Evolutionary conservation across 2,113 vertebrate species (phyloP).

Genomic region (Sylvia atricapilla): DNA sequence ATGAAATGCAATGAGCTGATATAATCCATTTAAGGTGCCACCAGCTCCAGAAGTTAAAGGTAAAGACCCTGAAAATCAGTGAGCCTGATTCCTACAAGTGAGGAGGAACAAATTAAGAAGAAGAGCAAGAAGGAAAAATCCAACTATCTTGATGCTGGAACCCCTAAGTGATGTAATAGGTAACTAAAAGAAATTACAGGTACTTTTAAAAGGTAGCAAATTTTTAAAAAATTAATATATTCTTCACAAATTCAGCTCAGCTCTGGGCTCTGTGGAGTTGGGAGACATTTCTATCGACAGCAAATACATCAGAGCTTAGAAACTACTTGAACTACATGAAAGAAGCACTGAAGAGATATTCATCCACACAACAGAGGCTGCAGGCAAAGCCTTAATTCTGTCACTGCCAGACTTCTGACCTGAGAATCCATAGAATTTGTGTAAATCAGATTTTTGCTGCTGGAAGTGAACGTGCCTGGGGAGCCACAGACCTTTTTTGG

Average conservation of each 20-base stretch:
- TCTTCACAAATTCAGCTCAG: background rate
- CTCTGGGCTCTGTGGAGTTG: background rate
- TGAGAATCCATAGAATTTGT: background rate
- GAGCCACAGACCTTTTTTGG: background rate
- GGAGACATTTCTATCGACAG: background rate
- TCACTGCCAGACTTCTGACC: background rate
- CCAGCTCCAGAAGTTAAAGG: background rate
- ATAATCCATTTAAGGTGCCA: background rate
- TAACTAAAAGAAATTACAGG: background rate
- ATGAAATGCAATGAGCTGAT: background rate
- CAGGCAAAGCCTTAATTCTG: background rate
- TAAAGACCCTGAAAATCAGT: background rate
- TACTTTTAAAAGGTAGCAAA: background rate
- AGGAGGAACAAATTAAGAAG: background rate
- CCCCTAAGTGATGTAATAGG: background rate
- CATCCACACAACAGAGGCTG: background rate
- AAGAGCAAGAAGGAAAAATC: background rate
- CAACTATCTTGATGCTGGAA: background rate
- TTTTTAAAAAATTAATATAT: too few species aligned
- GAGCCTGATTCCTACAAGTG: background rate
- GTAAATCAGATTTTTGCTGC: background rate
- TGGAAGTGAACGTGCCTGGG: rapidly evolving
- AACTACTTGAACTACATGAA: background rate
- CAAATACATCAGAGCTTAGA: background rate
- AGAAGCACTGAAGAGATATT: background rate